These are phyloP conservation scores for Pomacea maculata DNA, from an alignment of 1,140 invertebrate species.

Conservation along the genomic window DNA sequence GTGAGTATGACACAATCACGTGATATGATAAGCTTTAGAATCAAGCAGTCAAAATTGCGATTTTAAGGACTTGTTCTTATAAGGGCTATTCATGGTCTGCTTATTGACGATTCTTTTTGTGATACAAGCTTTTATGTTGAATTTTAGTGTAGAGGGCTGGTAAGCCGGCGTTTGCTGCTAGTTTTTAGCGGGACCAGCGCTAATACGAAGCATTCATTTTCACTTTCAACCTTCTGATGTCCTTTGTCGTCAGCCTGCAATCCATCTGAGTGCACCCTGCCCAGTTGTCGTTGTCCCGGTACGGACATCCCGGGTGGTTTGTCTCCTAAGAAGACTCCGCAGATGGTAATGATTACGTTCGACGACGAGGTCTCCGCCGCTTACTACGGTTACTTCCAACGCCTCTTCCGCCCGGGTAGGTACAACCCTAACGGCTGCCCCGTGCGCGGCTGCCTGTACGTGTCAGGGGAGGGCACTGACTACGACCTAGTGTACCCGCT, in stretches of 20 bases:
- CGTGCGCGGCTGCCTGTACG: slow-evolving; percentile 40
- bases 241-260: slow-evolving; percentile 17
- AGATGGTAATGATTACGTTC: slow-evolving; percentile 49
- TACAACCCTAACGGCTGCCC: slow-evolving; percentile 50
- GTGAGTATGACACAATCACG: slow-evolving; percentile 5
- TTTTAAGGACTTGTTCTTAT: too few relatives aligned
- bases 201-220: background rate
- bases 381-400: slow-evolving; percentile 46
- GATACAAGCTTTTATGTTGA: too few relatives aligned
- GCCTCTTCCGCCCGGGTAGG: slow-evolving; percentile 42
- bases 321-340: slow-evolving; percentile 28
- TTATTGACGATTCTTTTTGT: too few relatives aligned
- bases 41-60: too few relatives aligned
- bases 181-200: too few relatives aligned
- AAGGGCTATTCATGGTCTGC: too few relatives aligned
- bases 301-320: slow-evolving; percentile 36
- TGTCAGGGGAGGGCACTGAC: slow-evolving; percentile 41
- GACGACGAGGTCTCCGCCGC: slow-evolving; percentile 44
- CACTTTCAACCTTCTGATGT: background rate
- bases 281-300: slow-evolving; percentile 37
- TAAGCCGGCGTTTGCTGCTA: too few relatives aligned
- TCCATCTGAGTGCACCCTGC: slow-evolving; percentile 33
- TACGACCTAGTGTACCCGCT: slow-evolving; percentile 44
- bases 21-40: background rate
- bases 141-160: too few relatives aligned